phyloP scores from a whole-genome alignment of 1,140 invertebrate species.

The Propsilocerus akamusi region DNA sequence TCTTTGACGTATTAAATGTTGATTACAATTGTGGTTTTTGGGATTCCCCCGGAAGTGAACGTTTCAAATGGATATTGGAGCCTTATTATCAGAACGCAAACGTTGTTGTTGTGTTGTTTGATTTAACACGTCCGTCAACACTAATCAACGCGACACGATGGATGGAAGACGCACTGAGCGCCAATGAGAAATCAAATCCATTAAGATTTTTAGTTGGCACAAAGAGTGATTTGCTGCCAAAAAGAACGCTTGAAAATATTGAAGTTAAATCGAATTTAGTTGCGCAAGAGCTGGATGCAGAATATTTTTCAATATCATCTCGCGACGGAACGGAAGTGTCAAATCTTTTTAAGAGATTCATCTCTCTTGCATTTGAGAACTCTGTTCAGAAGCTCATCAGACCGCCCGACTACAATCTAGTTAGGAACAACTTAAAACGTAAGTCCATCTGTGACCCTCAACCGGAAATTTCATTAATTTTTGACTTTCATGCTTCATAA shows the following conservation, averaged over 20 bases:
- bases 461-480: neutral
- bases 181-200: neutral
- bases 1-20: neutral
- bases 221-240: neutral
- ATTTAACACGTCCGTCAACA: neutral
- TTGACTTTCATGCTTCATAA: neutral
- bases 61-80: neutral
- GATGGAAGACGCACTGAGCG: neutral
- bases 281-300: neutral
- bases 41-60: neutral
- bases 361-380: neutral
- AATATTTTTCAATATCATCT: neutral
- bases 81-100: neutral
- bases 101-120: neutral
- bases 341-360: neutral
- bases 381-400: neutral
- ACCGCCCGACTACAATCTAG: neutral
- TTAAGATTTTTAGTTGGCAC: neutral
- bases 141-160: neutral
- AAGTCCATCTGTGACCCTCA: neutral
- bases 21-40: neutral
- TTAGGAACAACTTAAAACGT: neutral
- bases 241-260: neutral
- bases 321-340: neutral
- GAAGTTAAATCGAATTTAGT: neutral